Conservation (phyloP, 2,113 vertebrate species). For the Salminus brasiliensis region DNA sequence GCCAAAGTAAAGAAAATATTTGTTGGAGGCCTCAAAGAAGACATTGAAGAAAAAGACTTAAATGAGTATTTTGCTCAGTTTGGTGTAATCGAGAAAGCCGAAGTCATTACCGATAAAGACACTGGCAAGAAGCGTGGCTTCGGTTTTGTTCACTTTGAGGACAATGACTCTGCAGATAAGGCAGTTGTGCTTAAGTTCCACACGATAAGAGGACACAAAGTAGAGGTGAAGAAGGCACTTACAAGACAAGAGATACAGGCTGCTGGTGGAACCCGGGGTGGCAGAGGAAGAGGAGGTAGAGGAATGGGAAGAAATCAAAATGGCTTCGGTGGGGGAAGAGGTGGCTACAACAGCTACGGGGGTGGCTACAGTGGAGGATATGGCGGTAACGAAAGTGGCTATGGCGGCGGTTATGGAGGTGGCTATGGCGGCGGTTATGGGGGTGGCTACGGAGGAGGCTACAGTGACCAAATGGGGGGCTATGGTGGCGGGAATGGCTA, state of each 20-base stretch:
- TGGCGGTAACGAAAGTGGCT: constrained; percentile 46
- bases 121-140: constrained; percentile 95
- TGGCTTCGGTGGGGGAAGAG: constrained; percentile 59
- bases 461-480: constrained; percentile 81
- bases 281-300: constrained; percentile 65
- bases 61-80: constrained; percentile 90
- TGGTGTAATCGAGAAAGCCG: constrained; percentile 91
- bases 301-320: constrained; percentile 60
- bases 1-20: constrained; percentile 98
- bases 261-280: constrained; percentile 73
- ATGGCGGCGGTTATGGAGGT: constrained; percentile 48
- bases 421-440: constrained; percentile 73
- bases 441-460: constrained; percentile 63
- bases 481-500: constrained; percentile 84
- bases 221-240: constrained; percentile 88
- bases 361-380: constrained; percentile 55
- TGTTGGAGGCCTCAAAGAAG: constrained; percentile 92
- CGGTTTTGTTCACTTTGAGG: constrained; percentile 94
- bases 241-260: constrained; percentile 86
- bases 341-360: constrained; percentile 51
- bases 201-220: constrained; percentile 86
- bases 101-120: constrained; percentile 95
- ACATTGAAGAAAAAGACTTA: constrained; percentile 89
- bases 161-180: constrained; percentile 93
- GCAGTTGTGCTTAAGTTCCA: constrained; percentile 88